phyloP scores from a whole-genome alignment of 2,113 vertebrate genomes.

The Spheniscus mendiculus region DNA sequence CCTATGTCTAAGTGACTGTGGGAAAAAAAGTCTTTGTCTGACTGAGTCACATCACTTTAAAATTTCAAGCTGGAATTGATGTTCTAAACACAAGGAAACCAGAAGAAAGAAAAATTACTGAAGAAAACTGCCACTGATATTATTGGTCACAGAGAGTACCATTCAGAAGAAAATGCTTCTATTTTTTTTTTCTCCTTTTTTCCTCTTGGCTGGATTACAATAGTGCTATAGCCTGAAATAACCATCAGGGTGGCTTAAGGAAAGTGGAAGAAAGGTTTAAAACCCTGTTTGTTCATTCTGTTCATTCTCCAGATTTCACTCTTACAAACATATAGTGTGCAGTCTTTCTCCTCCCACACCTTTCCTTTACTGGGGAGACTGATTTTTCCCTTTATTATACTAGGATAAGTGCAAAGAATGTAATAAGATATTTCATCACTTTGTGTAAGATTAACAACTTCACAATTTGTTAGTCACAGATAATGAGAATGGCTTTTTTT shows the following conservation, averaged over 20 bases:
- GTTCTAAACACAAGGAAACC: background rate
- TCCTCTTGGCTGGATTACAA: background rate
- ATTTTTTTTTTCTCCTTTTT: background rate
- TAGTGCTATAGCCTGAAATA: background rate
- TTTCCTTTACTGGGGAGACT: background rate
- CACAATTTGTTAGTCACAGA: background rate
- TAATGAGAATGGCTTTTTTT: background rate
- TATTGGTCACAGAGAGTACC: background rate
- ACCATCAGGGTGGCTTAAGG: background rate
- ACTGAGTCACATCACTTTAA: constrained; percentile 1
- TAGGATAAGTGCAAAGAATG: background rate
- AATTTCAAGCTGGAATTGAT: constrained; percentile 31
- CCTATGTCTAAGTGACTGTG: background rate
- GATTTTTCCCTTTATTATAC: background rate
- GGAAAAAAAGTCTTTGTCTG: background rate
- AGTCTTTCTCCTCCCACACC: background rate
- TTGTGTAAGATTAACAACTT: background rate
- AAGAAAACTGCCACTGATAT: background rate
- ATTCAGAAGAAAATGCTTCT: background rate
- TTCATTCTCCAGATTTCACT: background rate
- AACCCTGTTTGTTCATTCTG: background rate
- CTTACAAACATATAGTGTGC: background rate
- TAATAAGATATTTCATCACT: background rate
- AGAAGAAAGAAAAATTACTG: constrained; percentile 6
- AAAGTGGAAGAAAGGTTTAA: background rate